Evolutionary conservation across 2,888 invertebrate species (phyloP).

Genomic region (Eristalis intricaria): DNA sequence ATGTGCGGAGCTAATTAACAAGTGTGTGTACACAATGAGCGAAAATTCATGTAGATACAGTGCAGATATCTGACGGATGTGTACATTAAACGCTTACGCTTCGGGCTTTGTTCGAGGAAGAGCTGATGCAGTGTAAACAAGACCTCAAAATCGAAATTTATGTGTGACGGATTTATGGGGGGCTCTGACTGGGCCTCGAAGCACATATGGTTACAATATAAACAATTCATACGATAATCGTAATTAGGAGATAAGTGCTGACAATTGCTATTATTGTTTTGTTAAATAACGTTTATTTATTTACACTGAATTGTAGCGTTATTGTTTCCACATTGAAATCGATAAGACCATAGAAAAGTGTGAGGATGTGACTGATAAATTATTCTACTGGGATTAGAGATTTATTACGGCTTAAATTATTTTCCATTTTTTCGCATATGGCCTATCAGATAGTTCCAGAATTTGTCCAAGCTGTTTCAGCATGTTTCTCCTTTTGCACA

Average conservation of each 20-base stretch:
- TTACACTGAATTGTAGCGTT: slow-evolving; percentile 39
- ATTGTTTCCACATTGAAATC: slow-evolving; percentile 39
- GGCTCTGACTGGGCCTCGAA: slow-evolving; percentile 45
- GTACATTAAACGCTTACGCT: slow-evolving; percentile 72
- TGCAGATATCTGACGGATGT: slow-evolving; percentile 71
- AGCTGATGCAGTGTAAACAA: slow-evolving; percentile 72
- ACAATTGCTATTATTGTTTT: slow-evolving; percentile 65
- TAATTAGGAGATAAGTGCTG: slow-evolving; percentile 70
- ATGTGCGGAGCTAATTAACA: slow-evolving; percentile 72
- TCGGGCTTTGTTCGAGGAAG: slow-evolving; percentile 69
- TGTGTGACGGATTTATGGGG: slow-evolving; percentile 65
- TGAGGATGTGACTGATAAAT: slow-evolving; percentile 3
- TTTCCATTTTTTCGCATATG: background rate
- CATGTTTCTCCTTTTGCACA: too few species aligned
- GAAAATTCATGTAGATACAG: slow-evolving; percentile 70
- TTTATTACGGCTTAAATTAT: background rate
- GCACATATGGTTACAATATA: slow-evolving; percentile 48
- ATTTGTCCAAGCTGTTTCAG: background rate
- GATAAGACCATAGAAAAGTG: slow-evolving; percentile 12
- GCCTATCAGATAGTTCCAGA: background rate
- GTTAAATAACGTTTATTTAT: slow-evolving; percentile 49
- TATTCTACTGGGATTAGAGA: background rate
- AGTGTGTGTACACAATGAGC: slow-evolving; percentile 72
- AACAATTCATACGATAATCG: slow-evolving; percentile 67
- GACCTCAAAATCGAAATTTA: slow-evolving; percentile 71